Evolutionary conservation across 2,888 invertebrate species (phyloP), one percentile per base, ranked within the genome.

Genomic region (Orchesella flavescens): DNA sequence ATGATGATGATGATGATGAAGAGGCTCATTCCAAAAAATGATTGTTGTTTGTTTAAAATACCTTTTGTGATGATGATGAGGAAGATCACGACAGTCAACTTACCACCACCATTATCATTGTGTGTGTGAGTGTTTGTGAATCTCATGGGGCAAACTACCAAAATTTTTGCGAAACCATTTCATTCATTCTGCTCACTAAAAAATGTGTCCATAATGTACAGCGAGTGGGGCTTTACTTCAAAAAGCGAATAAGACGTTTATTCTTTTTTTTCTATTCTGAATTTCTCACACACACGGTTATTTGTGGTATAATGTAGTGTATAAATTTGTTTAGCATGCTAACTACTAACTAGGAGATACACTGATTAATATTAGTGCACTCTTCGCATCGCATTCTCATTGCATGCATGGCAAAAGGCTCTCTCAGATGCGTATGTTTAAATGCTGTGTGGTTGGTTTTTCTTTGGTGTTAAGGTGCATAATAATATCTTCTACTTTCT

Each of bases 401-500:
- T 23, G 23, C 5, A 15, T 34, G 34, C 7, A 34, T 4, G 2
- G 34, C 34, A 34, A 34, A 34, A 7, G 34, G 34, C 2, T 34
- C 3, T 34, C 2, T 4, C 3, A 34, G 34, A 34, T 34, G 34
- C 34, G 34, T 34, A 34, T 34, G 34, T 34, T 34, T 34, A 34
- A 34, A 34, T 12, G 53, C 23, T 23, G 57, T 71, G 71, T 34
- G 46, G 53, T 34, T 57, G 43, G 34, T 71, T 21, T 63, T 63
- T 24, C n/a, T 7, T 34, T 34, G 34, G 34, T 34, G 34, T 34
- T 34, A 34, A 34, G 66, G 46, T 46, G 66, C 66, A 66, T 46
- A 65, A 17, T 34, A 21, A 63, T 17, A n/a, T n/a, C 43, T 77
- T n/a, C 43, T 77, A 77, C 77, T 77, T 77, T 77, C 77, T 77